These are phyloP conservation scores for Rhopalosiphum padi DNA, from an alignment of 1,140 invertebrate species.

Conservation along the genomic window DNA sequence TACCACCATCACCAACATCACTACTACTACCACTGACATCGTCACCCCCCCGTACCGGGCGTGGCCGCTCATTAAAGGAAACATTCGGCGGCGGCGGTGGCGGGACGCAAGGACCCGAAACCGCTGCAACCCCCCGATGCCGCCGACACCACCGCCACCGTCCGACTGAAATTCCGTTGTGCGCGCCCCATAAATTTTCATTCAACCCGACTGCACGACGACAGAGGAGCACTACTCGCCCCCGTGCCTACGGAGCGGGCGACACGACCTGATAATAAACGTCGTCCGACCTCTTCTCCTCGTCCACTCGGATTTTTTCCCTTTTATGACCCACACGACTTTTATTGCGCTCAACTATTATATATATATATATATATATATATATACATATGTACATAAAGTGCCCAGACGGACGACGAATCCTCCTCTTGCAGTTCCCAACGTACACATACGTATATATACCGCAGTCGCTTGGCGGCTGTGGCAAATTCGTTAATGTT, in stretches of 20 bases:
- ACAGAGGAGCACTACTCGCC: constrained; percentile 29
- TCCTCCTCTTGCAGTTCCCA: not conserved
- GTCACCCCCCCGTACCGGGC: constrained; percentile 14
- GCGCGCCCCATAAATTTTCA: constrained; percentile 53
- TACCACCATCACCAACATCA: not conserved
- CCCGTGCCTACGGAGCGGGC: not conserved
- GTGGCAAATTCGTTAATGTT: constrained; percentile 13
- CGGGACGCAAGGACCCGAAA: constrained; percentile 42
- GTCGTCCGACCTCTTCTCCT: constrained; percentile 7
- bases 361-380: not conserved
- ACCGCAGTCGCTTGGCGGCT: not conserved
- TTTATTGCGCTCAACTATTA: constrained; percentile 4
- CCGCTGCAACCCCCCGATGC: constrained; percentile 20
- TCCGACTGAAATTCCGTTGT: constrained; percentile 45
- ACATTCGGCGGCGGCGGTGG: constrained; percentile 25
- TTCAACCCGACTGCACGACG: constrained; percentile 55
- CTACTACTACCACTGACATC: not conserved
- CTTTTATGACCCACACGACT: constrained; percentile 43
- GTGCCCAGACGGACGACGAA: constrained; percentile 14
- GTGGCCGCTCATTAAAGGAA: constrained; percentile 56
- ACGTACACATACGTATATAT: not conserved
- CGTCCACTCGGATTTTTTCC: not conserved
- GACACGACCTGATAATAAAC: constrained; percentile 51
- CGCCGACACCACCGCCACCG: not conserved
- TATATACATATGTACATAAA: not conserved